Evolutionary conservation across 1,140 invertebrate species (phyloP), one percentile per base, ranked within the genome.

Genomic region (Lutraria rhynchaena): DNA sequence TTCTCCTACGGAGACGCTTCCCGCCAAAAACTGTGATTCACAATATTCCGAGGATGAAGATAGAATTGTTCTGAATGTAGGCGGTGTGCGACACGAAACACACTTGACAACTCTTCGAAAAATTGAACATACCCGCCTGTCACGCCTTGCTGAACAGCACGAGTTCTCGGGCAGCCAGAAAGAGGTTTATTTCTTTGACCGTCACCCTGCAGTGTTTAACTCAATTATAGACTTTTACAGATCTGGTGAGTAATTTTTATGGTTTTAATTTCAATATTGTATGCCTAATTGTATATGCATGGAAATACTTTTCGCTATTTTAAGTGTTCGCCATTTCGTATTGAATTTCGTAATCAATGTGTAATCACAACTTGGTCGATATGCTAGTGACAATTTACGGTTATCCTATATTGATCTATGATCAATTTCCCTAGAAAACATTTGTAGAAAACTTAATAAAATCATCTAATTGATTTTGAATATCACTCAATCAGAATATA

Each of bases 61-160:
- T 41, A 60, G 87, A 90, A 97, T 99, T 86, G 96, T 99, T 73
- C 95, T 99, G 83, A 99, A 99, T 93, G 97, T 99, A 78, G 98
- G 98, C 58, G 98, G 98, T 15, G 98, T 99, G 86, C 94, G 98
- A 65, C 97, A 98, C 92, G 98, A 99, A 93, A 98, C 97, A 63
- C 98, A 98, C 93, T 97, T 97, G 91, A 86, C 87, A n/a, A 92
- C 92, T 9, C 80, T 92, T 1, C 87, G 88, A 22, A 91, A 89
- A 82, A 87, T 92, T 73, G 88, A 91, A 22, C 86, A 88, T 53
- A 92, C 92, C 15, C 80, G 92, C 15, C 86, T 93, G 2, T 89
- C 87, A 5, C 82, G 89, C 27, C 84, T 91, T 22, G 89, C 90
- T 17, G 89, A 90, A 61, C 44, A 78, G 33, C 90, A 91, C 74